Evolutionary conservation across 2,888 invertebrate genomes (phyloP).

Genomic region (Odontomyia ornata): DNA sequence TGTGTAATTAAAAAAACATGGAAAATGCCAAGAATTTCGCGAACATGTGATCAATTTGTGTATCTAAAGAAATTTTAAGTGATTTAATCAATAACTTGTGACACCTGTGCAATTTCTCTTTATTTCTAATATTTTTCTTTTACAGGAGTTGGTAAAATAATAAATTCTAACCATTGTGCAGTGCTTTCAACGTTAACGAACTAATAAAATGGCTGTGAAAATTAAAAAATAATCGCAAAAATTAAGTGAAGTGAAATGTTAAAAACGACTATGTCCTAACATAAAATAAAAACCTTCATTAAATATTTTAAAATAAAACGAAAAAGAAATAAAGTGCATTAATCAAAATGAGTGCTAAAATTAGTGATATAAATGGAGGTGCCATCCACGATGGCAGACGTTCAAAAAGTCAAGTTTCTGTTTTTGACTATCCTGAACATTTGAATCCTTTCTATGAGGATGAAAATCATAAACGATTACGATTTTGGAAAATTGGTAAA

Average conservation of each 20-base stretch:
- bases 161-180: not conserved
- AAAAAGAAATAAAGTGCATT: not conserved
- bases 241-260: not conserved
- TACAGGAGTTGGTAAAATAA: constrained; percentile 5
- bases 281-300: not conserved
- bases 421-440: constrained; percentile 79
- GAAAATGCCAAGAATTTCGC: constrained; percentile 21
- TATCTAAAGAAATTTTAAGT: not conserved
- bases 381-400: constrained; percentile 52
- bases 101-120: too few species aligned
- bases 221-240: not conserved
- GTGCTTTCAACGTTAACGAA: not conserved
- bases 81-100: not conserved
- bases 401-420: constrained; percentile 65
- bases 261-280: not conserved
- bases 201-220: constrained; percentile 21
- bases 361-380: not conserved
- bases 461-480: constrained; percentile 70
- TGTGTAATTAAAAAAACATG: constrained; percentile 36
- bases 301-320: not conserved
- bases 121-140: not conserved
- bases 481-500: constrained; percentile 69
- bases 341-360: constrained; percentile 2
- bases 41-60: not conserved
- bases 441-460: constrained; percentile 79